Percentiles rank a stretch among this genome's conserved stretches.
Evolutionary conservation across 2,113 vertebrate genomes (phyloP).

Genomic region (Propithecus coquereli): DNA sequence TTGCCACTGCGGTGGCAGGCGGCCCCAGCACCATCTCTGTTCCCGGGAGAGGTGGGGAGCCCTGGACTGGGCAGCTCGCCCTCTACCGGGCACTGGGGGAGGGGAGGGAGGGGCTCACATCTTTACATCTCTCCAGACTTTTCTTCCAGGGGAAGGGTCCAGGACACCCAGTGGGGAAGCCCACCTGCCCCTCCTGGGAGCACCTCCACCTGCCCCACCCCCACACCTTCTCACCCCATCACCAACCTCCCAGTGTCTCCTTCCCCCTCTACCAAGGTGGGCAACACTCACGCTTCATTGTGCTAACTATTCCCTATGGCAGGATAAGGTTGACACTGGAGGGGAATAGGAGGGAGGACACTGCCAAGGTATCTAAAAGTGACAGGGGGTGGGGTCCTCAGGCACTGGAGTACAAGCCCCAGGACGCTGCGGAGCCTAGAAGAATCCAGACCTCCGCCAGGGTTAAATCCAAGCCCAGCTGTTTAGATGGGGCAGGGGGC

Average conservation of each 20-base stretch:
- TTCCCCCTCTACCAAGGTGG: not conserved
- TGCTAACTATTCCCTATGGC: not conserved
- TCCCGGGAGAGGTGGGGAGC: not conserved
- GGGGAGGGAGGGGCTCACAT: not conserved
- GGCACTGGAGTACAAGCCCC: not conserved
- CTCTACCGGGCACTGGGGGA: too few species aligned
- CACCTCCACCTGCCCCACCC: not conserved
- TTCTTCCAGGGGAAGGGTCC: not conserved
- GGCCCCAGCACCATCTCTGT: not conserved
- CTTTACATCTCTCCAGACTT: not conserved
- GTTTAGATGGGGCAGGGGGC: not conserved
- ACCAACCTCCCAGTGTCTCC: not conserved
- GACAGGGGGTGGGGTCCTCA: rapidly evolving
- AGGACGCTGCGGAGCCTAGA: not conserved
- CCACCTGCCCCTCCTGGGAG: not conserved
- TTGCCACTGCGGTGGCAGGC: not conserved
- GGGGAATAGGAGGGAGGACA: not conserved
- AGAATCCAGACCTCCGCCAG: not conserved
- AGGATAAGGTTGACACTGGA: not conserved
- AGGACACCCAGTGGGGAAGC: not conserved
- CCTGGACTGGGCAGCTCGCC: not conserved
- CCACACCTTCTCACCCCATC: too few species aligned
- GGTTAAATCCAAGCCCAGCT: not conserved
- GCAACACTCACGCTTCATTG: not conserved
- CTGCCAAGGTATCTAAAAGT: not conserved